Conservation (phyloP, 92 coral and sea anemone species). For the Paramuricea clavata region DNA sequence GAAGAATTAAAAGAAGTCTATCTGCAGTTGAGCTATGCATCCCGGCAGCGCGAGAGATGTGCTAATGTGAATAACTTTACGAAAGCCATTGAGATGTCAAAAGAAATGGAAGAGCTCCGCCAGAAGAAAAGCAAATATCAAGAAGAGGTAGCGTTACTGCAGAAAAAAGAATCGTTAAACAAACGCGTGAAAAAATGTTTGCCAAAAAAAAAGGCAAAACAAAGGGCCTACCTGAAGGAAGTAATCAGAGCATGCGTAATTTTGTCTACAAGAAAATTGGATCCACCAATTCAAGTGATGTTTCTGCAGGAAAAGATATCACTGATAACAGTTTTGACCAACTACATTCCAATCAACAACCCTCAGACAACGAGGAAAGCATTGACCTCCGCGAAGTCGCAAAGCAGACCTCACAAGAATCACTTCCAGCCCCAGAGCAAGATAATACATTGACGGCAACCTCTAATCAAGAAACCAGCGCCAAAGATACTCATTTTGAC, state of each 20-base stretch:
- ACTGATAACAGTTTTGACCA: constrained; percentile 26
- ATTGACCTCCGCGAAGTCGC: neutral
- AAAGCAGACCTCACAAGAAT: neutral
- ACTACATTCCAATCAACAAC: neutral
- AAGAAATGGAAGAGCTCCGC: constrained; percentile 70
- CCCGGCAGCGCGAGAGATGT: constrained; percentile 54
- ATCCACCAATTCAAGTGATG: constrained; percentile 6
- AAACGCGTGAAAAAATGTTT: constrained; percentile 53
- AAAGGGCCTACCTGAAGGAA: constrained; percentile 37
- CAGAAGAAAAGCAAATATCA: constrained; percentile 53
- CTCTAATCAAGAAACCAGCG: constrained; percentile 22
- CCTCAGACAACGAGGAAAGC: neutral
- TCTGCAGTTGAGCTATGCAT: constrained; percentile 54
- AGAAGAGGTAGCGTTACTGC: constrained; percentile 33
- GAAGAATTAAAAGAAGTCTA: constrained; percentile 65
- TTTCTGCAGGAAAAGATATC: neutral
- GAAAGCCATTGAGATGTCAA: constrained; percentile 67
- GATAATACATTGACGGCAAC: constrained; percentile 10
- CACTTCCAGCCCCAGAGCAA: neutral
- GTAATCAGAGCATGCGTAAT: constrained; percentile 37
- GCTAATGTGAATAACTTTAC: constrained; percentile 65
- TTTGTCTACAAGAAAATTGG: neutral
- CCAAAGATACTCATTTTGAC: neutral
- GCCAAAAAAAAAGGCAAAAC: constrained; percentile 46
- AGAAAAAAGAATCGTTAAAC: constrained; percentile 50